These are phyloP conservation scores for Caloenas nicobarica DNA, from an alignment of 2,113 vertebrate genomes.

Conservation along the genomic window DNA sequence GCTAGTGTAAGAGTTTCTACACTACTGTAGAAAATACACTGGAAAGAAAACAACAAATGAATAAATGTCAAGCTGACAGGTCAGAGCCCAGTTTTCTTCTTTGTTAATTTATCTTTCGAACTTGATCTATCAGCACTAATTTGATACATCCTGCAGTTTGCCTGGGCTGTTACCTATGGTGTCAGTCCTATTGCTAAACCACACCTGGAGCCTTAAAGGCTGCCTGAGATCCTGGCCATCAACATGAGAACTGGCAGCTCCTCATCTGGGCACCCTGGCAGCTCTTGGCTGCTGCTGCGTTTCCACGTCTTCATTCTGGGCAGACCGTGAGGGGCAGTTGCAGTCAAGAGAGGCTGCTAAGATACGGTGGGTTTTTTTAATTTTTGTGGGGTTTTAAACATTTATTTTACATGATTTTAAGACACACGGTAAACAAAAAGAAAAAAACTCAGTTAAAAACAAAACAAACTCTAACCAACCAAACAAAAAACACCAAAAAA, in stretches of 20 bases:
- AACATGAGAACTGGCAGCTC: not conserved
- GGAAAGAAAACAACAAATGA: not conserved
- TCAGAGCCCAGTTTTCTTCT: not conserved
- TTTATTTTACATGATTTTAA: not conserved
- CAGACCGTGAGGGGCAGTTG: not conserved
- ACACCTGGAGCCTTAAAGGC: not conserved
- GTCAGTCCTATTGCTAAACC: not conserved
- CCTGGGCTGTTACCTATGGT: rapidly evolving
- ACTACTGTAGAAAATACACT: not conserved
- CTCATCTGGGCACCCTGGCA: not conserved
- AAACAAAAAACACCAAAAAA: too few species aligned
- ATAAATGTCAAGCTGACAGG: not conserved
- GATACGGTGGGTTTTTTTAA: rapidly evolving
- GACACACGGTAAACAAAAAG: not conserved
- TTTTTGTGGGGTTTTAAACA: too few species aligned
- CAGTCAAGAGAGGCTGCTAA: not conserved
- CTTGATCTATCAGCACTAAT: not conserved
- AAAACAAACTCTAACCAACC: too few species aligned
- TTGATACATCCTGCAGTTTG: not conserved
- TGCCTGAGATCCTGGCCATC: not conserved
- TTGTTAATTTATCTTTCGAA: not conserved
- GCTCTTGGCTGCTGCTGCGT: not conserved
- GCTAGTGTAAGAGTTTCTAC: not conserved
- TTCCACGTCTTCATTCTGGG: not conserved
- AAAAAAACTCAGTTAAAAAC: not conserved